phyloP scores from a whole-genome alignment of 2,888 invertebrate genomes.

The Amphipoea lucens region DNA sequence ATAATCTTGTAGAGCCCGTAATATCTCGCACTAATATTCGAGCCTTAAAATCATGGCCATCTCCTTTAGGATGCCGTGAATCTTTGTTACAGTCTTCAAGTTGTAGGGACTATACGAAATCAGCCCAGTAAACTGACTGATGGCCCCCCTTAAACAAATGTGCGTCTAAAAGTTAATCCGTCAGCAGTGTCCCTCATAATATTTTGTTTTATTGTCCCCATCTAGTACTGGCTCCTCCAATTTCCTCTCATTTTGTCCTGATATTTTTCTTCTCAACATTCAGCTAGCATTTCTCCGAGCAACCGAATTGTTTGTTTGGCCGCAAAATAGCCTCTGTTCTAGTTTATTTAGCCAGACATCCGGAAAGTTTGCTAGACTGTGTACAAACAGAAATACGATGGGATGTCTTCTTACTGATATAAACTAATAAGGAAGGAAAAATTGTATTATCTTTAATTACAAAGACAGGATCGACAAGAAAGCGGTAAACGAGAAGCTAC shows the following conservation, averaged over 20 bases:
- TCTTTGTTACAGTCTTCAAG: background rate
- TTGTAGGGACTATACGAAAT: too few species aligned
- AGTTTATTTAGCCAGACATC: conserved; percentile 39
- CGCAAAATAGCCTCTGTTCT: conserved; percentile 12
- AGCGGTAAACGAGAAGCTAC: conserved; percentile 27
- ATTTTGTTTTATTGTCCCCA: background rate
- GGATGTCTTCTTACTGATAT: conserved; percentile 18
- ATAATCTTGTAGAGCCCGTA: background rate
- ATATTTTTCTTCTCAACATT: conserved; percentile 26
- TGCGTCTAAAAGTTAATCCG: conserved; percentile 10
- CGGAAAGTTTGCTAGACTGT: conserved; percentile 33
- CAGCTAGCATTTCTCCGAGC: background rate
- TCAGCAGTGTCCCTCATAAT: conserved; percentile 19
- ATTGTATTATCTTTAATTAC: conserved; percentile 52
- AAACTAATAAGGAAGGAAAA: conserved; percentile 39
- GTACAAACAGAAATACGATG: conserved; percentile 6
- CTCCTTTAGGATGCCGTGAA: background rate
- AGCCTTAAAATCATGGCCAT: background rate
- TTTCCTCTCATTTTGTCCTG: conserved; percentile 11
- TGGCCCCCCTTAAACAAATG: background rate
- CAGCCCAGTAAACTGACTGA: too few species aligned
- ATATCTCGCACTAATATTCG: background rate
- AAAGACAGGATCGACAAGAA: conserved; percentile 12
- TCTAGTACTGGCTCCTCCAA: conserved; percentile 9
- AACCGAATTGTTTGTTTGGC: conserved; percentile 13